Base-by-base conservation (phyloP, 2,888 invertebrate genomes). In the Idaea straminata region DNA sequence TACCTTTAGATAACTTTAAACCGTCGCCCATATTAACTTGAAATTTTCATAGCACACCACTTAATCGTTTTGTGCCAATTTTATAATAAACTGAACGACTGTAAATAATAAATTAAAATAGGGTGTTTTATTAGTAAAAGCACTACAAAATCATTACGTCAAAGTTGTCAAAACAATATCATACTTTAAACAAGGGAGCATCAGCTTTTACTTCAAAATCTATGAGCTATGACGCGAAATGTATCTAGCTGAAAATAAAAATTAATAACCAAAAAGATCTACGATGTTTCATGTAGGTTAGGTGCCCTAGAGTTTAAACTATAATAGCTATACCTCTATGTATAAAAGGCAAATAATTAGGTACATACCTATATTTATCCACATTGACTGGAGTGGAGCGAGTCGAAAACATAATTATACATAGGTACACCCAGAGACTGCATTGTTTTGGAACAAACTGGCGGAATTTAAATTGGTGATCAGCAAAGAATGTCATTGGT, bases 91-190 rank as follows among this genome's bases (percentile, higher is more conserved):
- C 77, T 79, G 79, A 76, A 82, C 77, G 74, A 78, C 77, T 82
- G 77, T 83, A 81, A 83, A 76, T 81, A 80, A 82, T 81, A 79
- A 87, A 85, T 88, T 86, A 85, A 88, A 88, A 89, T 88, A 85
- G 81, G 81, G 78, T 80, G 73, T 75, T 81, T 70, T 75, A 83
- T 74, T 83, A 82, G 80, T 83, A 89, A 90, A 89, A 84, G 74
- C 85, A 86, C 86, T 87, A 88, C 81, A 90, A 92, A 90, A 89
- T 85, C 89, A 91, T 91, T 83, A 88, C 89, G 89, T 91, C 88
- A 89, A 89, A 82, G 78, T 82, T 89, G 91, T 88, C 90, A 90
- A 86, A 88, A 86, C 80, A 82, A 79, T 80, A 83, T 74, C 77
- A 79, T 75, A 74, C 74, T 72, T 70, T 73, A 78, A 89, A 89